Percentiles rank a stretch among this genome's conserved stretches.
Conservation (phyloP, 1,140 invertebrate species). For the Calliopsis andreniformis region DNA sequence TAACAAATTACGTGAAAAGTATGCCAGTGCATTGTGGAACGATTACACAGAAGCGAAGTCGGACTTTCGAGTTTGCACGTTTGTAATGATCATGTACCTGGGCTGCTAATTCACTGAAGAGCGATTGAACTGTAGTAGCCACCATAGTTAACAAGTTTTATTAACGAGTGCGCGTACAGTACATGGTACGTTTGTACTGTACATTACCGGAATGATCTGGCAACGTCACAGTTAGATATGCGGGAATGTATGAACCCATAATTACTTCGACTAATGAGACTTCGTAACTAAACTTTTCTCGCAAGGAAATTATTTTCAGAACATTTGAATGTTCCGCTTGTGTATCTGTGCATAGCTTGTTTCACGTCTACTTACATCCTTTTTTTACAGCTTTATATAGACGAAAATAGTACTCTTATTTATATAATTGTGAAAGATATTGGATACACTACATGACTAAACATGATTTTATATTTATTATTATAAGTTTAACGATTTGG, state of each 20-base stretch:
- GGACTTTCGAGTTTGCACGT: conserved; percentile 3
- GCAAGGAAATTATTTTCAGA: conserved; percentile 12
- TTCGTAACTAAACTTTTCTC: conserved; percentile 21
- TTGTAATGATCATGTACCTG: conserved; percentile 29
- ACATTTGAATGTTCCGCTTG: conserved; percentile 32
- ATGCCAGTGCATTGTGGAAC: not conserved
- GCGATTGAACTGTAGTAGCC: conserved; percentile 51
- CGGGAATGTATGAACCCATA: conserved; percentile 42
- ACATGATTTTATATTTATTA: too few relatives aligned
- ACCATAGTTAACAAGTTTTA: conserved; percentile 62
- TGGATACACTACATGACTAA: too few relatives aligned
- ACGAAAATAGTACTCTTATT: too few relatives aligned
- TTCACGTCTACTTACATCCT: too few relatives aligned
- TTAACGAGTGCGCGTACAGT: conserved; percentile 40
- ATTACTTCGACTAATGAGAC: conserved; percentile 60
- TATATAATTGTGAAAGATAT: too few relatives aligned
- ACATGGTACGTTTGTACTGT: conserved; percentile 31
- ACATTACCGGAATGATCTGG: conserved; percentile 39
- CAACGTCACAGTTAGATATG: conserved; percentile 27
- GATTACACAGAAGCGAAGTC: not conserved
- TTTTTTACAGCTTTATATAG: too few relatives aligned
- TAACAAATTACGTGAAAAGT: conserved; percentile 9
- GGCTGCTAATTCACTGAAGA: conserved; percentile 59
- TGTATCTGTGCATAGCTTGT: too few relatives aligned
- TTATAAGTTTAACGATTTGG: too few relatives aligned